These are phyloP conservation scores for Chrysina gloriosa DNA, from an alignment of 2,888 invertebrate genomes.

Conservation along the genomic window DNA sequence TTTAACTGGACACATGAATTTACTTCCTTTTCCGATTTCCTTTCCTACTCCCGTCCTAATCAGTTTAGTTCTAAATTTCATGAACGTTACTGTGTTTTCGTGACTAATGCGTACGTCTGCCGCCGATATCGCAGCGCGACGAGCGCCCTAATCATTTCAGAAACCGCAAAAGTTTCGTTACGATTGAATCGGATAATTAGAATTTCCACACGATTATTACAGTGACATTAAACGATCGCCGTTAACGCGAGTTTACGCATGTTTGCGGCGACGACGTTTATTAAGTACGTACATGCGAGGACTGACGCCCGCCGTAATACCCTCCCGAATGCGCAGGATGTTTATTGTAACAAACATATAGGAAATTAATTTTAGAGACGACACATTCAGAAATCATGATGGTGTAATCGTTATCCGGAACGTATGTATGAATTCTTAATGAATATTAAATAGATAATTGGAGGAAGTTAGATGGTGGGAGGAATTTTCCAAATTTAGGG, in stretches of 20 bases:
- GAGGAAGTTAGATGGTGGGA: no score
- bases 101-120: conserved; percentile 8
- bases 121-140: background rate
- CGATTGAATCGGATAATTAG: conserved; percentile 23
- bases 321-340: background rate
- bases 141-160: conserved; percentile 12
- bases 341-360: conserved; percentile 4
- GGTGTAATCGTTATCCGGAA: no score
- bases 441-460: no score
- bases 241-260: background rate
- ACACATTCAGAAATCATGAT: no score
- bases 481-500: no score
- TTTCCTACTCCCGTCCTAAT: no score
- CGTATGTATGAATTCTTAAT: no score
- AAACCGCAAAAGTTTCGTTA: conserved; percentile 29
- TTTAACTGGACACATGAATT: no score
- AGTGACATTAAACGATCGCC: conserved; percentile 3
- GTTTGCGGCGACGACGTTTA: conserved; percentile 6
- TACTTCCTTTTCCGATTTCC: no score
- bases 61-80: background rate
- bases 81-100: background rate
- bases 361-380: background rate
- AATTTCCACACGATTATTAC: conserved; percentile 23
- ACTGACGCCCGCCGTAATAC: background rate
- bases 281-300: background rate